Evolutionary conservation across 2,888 invertebrate species (phyloP), one percentile per base, ranked within the genome.

Genomic region (Ichneumoninae sp.): DNA sequence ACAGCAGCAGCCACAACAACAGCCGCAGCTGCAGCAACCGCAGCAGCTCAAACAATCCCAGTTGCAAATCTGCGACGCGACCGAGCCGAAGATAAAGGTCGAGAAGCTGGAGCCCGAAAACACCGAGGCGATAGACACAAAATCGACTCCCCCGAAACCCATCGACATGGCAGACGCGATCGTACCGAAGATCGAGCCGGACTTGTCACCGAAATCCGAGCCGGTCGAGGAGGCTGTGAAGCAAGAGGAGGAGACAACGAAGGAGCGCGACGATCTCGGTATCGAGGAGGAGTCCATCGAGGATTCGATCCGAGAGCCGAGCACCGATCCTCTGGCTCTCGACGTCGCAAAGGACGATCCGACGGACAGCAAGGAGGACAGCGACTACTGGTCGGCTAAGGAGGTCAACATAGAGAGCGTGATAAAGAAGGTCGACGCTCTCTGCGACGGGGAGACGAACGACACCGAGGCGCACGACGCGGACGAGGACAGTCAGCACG

Each of bases 351-450:
- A 94, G 87, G 95, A 95, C 68, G 94, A 95, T 87, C 93, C 93
- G 4, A 91, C 90, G 0, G 94, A 93, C 74, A 95, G 95, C 47
- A 95, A 96, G 87, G 96, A 97, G 89, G 97, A 96, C 90, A 96
- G 95, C 89, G 96, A 96, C 91, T 96, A 96, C 88, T 97, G 97
- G 97, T 96, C 96, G 50, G 96, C 96, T 6, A 97, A 97, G 92
- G 97, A 97, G 90, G 95, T 97, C 0, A 97, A 97, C 90, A 96
- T 97, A 86, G 97, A 97, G 88, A 97, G 97, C 26, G 97, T 97
- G 1, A 97, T 97, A 85, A 97, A 97, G 93, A 97, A 96, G 89
- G 96, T 96, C 0, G 96, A 97, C 88, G 96, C 96, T 0, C 92
- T 96, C 57, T 96, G 96, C 92, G 93, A 93, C 22, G 91, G 89